These are phyloP conservation scores for Drosophila azteca DNA, from an alignment of 1,140 invertebrate species.

Conservation along the genomic window DNA sequence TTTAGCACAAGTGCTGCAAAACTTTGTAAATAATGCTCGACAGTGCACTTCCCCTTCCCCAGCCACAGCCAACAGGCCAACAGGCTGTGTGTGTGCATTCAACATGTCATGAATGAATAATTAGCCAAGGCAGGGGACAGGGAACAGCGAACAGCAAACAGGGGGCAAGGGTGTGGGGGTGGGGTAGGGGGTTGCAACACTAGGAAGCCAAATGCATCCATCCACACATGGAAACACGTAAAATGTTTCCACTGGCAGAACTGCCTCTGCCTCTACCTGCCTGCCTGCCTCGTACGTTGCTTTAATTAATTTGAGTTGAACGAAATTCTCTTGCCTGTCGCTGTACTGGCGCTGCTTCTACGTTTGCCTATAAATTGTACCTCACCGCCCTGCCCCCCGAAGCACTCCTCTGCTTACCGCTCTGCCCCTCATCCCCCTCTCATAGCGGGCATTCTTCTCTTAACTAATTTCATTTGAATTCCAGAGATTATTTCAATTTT, in stretches of 20 bases:
- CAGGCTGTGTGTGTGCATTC: conserved; percentile 63
- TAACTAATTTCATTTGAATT: conserved; percentile 71
- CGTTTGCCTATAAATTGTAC: conserved; percentile 31
- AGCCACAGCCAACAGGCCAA: neutral
- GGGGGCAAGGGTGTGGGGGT: neutral
- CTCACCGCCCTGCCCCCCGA: conserved; percentile 1
- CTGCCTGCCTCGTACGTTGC: conserved; percentile 17
- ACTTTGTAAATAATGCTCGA: conserved; percentile 70
- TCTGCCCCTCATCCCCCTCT: no score
- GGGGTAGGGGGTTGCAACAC: conserved; percentile 16
- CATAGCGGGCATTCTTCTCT: neutral
- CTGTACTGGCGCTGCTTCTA: conserved; percentile 35
- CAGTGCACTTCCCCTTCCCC: conserved; percentile 27
- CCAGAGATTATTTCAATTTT: conserved; percentile 39
- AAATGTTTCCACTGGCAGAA: conserved; percentile 59
- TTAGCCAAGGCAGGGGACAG: conserved; percentile 57
- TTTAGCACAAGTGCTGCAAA: conserved; percentile 68
- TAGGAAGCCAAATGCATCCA: conserved; percentile 68
- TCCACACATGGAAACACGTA: conserved; percentile 55
- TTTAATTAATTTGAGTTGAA: conserved; percentile 70
- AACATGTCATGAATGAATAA: conserved; percentile 82
- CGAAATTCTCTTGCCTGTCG: conserved; percentile 48
- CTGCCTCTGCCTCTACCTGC: conserved; percentile 13
- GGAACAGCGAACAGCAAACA: neutral
- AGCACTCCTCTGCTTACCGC: no score